Evolutionary conservation across 2,888 invertebrate genomes (phyloP).

Genomic region (Limnephilus auricula): DNA sequence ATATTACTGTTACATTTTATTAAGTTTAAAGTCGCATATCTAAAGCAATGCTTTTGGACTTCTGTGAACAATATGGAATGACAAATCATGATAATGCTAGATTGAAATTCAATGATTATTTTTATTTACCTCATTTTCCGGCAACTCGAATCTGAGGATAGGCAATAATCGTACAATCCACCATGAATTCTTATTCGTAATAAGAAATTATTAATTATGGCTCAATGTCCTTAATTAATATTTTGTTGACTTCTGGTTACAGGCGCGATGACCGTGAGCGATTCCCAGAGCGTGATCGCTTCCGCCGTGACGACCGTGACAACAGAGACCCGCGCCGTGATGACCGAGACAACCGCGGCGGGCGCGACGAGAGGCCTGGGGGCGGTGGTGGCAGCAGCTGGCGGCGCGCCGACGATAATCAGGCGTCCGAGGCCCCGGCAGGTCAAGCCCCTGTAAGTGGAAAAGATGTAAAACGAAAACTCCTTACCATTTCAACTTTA

Average conservation of each 20-base stretch:
- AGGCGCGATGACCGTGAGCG: constrained; percentile 58
- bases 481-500: constrained; percentile 15
- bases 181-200: neutral
- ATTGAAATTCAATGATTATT: neutral
- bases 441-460: constrained; percentile 36
- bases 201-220: neutral
- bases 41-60: neutral
- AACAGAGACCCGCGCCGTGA: constrained; percentile 54
- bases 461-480: constrained; percentile 2
- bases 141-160: constrained; percentile 2
- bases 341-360: constrained; percentile 63
- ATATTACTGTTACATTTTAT: neutral
- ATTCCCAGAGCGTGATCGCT: constrained; percentile 55
- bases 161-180: neutral
- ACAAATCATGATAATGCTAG: neutral
- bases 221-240: no score
- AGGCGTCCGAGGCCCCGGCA: constrained; percentile 69
- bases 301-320: constrained; percentile 56
- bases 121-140: neutral
- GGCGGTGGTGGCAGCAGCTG: constrained; percentile 71
- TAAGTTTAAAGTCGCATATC: neutral
- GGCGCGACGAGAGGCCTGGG: constrained; percentile 45
- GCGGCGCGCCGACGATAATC: constrained; percentile 73
- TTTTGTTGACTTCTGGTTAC: neutral
- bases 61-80: neutral